Base-by-base conservation (phyloP, 1,140 invertebrate genomes). In the Ceratosolen solmsi region DNA sequence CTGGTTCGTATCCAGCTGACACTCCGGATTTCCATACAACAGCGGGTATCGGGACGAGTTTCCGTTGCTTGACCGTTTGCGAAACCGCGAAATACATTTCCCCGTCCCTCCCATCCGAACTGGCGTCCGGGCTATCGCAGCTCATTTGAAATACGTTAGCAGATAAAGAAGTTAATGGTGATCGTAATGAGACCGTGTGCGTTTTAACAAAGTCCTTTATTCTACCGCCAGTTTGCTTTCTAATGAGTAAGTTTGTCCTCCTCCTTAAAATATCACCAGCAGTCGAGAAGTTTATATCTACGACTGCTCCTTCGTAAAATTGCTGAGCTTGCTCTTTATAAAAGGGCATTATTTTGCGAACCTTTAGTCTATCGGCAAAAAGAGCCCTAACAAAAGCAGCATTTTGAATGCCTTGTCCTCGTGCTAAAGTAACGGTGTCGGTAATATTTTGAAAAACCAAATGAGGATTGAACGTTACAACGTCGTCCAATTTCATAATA, bases 401-500 rank as follows among this genome's bases (percentile, higher is more conserved):
- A 49, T 94, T 94, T 0, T 94, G 94, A 9, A 96, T 94, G 2
- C 95, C 95, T 33, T 94, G 93, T 65, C 93, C 93, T 46, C 93
- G 91, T 0, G 93, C 92, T 27, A 93, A 78, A 1, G 91, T 89
- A 2, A 91, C 93, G 0, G 95, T 95, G 84, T 96, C 96, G 0
- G 95, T 96, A 2, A 97, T 94, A 88, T 97, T 96, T 88, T 95
- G 95, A 79, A 97, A 95, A 0, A 96, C 94, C 82, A 96, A 92
- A 88, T 97, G 96, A 0, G 96, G 96, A 91, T 97, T 97, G 84
- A 97, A 97, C 0, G 95, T 96, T 0, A 96, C 94, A 93, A 96
- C 96, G 82, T 97, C 96, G 87, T 97, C 96, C 11, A 98, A 90
- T 84, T 95, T 94, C 0, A 98, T 92, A 20, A 97, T 93, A 83